Evolutionary conservation across 1,140 invertebrate genomes (phyloP).

Genomic region (Saccostrea glomerata): DNA sequence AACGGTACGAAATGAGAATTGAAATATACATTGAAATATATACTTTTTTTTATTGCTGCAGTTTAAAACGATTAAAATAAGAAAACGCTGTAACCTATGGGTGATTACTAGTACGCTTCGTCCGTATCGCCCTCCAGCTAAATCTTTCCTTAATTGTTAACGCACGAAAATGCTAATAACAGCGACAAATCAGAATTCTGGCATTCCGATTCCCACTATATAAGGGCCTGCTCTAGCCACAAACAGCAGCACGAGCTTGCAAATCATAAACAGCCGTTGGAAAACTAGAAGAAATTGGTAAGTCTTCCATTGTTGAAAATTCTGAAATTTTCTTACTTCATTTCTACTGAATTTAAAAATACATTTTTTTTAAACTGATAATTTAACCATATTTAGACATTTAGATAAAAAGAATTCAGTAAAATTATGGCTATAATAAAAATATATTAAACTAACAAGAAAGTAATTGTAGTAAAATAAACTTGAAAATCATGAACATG

Average conservation of each 20-base stretch:
- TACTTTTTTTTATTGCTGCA: not conserved
- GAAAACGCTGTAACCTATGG: not conserved
- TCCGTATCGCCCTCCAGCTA: not conserved
- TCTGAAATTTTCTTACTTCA: not conserved
- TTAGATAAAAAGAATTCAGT: too few relatives aligned
- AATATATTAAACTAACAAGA: too few relatives aligned
- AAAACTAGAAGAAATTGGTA: conserved; percentile 12
- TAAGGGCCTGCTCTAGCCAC: not conserved
- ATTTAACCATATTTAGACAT: too few relatives aligned
- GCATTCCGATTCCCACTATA: not conserved
- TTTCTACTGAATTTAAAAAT: not conserved
- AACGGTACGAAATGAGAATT: not conserved
- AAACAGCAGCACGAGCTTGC: conserved; percentile 5
- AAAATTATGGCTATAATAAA: too few relatives aligned
- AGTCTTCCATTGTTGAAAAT: not conserved
- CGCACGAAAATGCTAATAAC: conserved; percentile 23
- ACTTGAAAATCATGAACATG: too few relatives aligned
- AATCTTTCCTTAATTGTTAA: not conserved
- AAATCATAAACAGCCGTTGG: conserved; percentile 37
- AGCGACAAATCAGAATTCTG: not conserved
- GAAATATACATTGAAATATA: not conserved
- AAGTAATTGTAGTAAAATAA: too few relatives aligned
- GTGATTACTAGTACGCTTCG: not conserved
- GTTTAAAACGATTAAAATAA: not conserved
- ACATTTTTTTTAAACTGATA: not conserved